These are phyloP conservation scores for Alviniconcha marisindica DNA, from an alignment of 1,140 invertebrate species.

Conservation along the genomic window DNA sequence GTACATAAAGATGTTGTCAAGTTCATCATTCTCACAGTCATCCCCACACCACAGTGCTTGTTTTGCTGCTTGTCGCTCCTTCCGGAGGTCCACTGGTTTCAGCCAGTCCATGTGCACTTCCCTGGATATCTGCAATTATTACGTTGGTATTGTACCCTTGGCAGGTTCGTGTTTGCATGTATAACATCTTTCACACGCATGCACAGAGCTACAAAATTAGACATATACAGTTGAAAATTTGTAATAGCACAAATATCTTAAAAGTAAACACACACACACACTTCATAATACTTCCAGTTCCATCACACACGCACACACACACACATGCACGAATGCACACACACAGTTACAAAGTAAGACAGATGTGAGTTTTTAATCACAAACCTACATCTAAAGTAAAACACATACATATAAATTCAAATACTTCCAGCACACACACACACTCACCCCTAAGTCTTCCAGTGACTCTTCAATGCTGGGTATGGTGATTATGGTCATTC, in stretches of 20 bases:
- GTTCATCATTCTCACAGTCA: neutral
- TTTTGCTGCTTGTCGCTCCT: slow-evolving; percentile 5
- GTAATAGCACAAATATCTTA: too few relatives aligned
- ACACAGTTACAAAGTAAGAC: too few relatives aligned
- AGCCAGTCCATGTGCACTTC: slow-evolving; percentile 26
- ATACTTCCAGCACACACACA: neutral
- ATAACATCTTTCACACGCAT: too few relatives aligned
- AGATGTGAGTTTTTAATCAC: too few relatives aligned
- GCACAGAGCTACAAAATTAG: too few relatives aligned
- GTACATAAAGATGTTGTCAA: slow-evolving; percentile 34
- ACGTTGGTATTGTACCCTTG: too few relatives aligned
- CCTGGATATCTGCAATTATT: slow-evolving; percentile 13
- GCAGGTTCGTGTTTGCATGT: too few relatives aligned
- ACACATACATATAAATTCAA: neutral
- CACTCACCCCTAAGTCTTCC: slow-evolving; percentile 21
- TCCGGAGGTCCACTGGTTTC: slow-evolving; percentile 25
- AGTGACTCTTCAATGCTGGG: slow-evolving; percentile 30
- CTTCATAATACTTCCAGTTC: too few relatives aligned
- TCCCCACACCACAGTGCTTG: neutral
- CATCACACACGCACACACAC: neutral
- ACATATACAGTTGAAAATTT: too few relatives aligned
- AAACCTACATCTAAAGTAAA: too few relatives aligned
- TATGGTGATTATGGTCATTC: slow-evolving; percentile 11
- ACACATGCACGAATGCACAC: neutral
- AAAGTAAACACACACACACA: too few relatives aligned